Evolutionary conservation across 2,797 vertebrate species (phyloP).

Genomic region (Oreochromis mossambicus): DNA sequence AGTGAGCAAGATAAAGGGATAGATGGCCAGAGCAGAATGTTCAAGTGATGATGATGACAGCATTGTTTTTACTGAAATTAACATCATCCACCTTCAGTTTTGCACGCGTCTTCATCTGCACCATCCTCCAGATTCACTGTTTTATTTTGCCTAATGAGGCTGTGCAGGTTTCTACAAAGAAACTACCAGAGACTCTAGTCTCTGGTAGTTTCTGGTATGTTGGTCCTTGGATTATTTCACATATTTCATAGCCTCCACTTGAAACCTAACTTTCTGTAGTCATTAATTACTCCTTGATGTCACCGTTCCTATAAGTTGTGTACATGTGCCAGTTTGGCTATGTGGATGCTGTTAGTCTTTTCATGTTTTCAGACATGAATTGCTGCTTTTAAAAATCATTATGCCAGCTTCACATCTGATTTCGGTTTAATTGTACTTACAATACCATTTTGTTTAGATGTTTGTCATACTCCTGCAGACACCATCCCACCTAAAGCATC

Average conservation of each 20-base stretch:
- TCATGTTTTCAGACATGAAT: background rate
- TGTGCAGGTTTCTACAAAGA: background rate
- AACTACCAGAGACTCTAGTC: background rate
- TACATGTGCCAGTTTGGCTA: background rate
- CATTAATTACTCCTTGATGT: background rate
- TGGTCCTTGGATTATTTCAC: background rate
- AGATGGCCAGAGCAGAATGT: background rate
- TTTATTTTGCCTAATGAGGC: background rate
- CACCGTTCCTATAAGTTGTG: background rate
- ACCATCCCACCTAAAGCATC: background rate
- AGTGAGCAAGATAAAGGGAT: background rate
- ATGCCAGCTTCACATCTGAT: background rate
- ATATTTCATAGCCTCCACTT: background rate
- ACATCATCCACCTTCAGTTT: background rate
- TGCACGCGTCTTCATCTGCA: background rate
- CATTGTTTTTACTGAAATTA: background rate
- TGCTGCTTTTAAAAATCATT: background rate
- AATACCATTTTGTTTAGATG: background rate
- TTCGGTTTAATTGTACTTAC: background rate
- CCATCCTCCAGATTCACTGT: background rate
- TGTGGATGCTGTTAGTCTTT: background rate
- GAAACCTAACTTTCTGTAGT: rapidly evolving
- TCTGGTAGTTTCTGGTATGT: background rate
- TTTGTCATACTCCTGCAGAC: background rate
- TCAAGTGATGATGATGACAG: background rate